Evolutionary conservation across 2,797 vertebrate genomes (phyloP), one percentile per base, ranked within the genome.

Genomic region (Margarornis squamiger): DNA sequence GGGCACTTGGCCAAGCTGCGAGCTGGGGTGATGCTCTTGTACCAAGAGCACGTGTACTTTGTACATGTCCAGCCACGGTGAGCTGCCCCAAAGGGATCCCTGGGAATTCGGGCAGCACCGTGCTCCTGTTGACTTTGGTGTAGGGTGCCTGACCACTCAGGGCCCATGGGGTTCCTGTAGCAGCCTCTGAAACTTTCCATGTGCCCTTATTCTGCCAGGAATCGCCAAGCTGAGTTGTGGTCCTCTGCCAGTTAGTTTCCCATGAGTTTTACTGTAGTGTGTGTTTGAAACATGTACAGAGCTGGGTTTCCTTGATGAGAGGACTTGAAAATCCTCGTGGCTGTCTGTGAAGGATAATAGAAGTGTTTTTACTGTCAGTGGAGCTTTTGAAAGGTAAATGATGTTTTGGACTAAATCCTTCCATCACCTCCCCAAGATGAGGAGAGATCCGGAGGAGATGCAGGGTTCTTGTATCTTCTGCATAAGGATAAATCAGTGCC

Each of bases 1-100:
- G 77, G 34, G 38, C 14, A 0, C 20, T 62, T 51, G 48, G 59
- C 71, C 41, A 46, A 45, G 66, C 39, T 70, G 38, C 2, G 12
- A 78, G 55, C 32, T 29, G 45, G 32, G 41, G 26, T 52, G 90
- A 94, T 93, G 94, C 88, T 93, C 36, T 24, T 19, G 32, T 19
- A n/a, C 12, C 43, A 6, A 49, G 16, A 86, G 52, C 86, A 45
- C 39, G 2, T 51, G 71, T 66, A 16, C 4, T 80, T 14, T 30
- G n/a, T 51, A 9, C 39, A 21, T 34, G 8, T 77, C 6, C 32
- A 14, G 55, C 38, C 36, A 41, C 26, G 3, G 29, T 52, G 63
- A 59, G 30, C 39, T 51, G 14, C 20, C 58, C 78, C 48, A 13
- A 1, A 63, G 57, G 32, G 15, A 39, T 51, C 65, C 2, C 45